Percentiles rank a stretch among this genome's conserved stretches.
Evolutionary conservation across 2,888 invertebrate genomes (phyloP).

Genomic region (Acrobasis consociella): DNA sequence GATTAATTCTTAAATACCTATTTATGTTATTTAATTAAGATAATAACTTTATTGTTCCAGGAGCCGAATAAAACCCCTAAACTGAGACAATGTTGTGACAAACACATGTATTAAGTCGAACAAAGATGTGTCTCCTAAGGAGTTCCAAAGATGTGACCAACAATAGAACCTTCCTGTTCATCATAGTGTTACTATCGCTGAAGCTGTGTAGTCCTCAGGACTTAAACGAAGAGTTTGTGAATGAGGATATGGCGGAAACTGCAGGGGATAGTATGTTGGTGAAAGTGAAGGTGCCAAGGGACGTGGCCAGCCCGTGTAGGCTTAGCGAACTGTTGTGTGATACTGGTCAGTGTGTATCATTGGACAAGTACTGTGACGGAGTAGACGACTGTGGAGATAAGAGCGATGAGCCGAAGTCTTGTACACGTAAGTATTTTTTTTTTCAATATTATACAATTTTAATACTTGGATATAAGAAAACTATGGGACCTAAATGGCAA

Average conservation of each 20-base stretch:
- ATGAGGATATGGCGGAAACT: constrained; percentile 64
- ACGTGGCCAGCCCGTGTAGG: constrained; percentile 70
- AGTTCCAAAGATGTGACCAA: constrained; percentile 59
- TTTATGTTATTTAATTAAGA: background rate
- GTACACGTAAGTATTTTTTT: constrained; percentile 86
- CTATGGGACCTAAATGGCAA: too few relatives aligned
- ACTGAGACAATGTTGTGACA: constrained; percentile 61
- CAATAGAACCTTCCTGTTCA: constrained; percentile 70
- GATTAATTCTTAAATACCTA: too few relatives aligned
- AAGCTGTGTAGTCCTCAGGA: constrained; percentile 76
- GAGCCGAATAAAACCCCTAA: constrained; percentile 36
- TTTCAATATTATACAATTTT: too few relatives aligned
- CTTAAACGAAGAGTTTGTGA: constrained; percentile 69
- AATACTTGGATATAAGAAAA: too few relatives aligned
- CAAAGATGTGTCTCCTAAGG: constrained; percentile 69
- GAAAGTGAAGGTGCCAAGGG: constrained; percentile 59
- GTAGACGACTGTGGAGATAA: constrained; percentile 90
- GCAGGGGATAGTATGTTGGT: constrained; percentile 54
- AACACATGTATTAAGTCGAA: constrained; percentile 37
- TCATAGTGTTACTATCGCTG: constrained; percentile 68
- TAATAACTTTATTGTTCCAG: constrained; percentile 55
- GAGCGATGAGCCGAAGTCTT: constrained; percentile 88
- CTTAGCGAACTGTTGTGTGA: constrained; percentile 84
- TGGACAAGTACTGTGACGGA: constrained; percentile 90
- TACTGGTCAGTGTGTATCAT: constrained; percentile 86